These are phyloP conservation scores for Bradysia coprophila DNA, from an alignment of 1,140 invertebrate species.

Conservation along the genomic window DNA sequence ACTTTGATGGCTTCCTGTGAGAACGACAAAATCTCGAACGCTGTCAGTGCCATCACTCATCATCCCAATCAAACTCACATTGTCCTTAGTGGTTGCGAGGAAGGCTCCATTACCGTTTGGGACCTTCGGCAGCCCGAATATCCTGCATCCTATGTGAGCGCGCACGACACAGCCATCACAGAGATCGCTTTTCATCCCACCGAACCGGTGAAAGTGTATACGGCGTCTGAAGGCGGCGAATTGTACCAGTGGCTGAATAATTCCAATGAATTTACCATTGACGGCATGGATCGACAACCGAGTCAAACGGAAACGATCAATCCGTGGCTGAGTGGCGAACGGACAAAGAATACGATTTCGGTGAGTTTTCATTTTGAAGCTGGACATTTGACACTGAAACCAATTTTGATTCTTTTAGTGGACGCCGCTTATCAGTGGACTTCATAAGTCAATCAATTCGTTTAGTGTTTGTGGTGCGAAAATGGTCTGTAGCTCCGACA, in stretches of 20 bases:
- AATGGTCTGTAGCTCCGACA: conserved; percentile 62
- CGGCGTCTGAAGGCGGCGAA: conserved; percentile 58
- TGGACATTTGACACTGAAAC: background rate
- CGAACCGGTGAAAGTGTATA: conserved; percentile 64
- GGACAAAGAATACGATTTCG: conserved; percentile 46
- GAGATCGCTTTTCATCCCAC: conserved; percentile 72
- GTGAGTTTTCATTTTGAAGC: conserved; percentile 32
- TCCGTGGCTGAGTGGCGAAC: conserved; percentile 42
- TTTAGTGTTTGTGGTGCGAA: conserved; percentile 52
- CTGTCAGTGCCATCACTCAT: conserved; percentile 49
- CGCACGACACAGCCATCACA: conserved; percentile 52
- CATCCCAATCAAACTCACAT: conserved; percentile 77
- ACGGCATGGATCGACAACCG: conserved; percentile 5
- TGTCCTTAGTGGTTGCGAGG: conserved; percentile 57
- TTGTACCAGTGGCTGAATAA: conserved; percentile 69
- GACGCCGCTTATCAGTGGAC: conserved; percentile 34
- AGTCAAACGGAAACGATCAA: conserved; percentile 26
- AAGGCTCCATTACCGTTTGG: conserved; percentile 69
- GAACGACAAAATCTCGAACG: conserved; percentile 35
- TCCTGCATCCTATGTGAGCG: conserved; percentile 60
- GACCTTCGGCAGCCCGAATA: conserved; percentile 64
- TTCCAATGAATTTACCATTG: conserved; percentile 20
- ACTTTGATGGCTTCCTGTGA: conserved; percentile 45
- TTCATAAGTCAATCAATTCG: conserved; percentile 59
- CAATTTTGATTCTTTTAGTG: background rate